Evolutionary conservation across 2,797 vertebrate genomes (phyloP).

Genomic region (Cryptoblepharus egeriae): DNA sequence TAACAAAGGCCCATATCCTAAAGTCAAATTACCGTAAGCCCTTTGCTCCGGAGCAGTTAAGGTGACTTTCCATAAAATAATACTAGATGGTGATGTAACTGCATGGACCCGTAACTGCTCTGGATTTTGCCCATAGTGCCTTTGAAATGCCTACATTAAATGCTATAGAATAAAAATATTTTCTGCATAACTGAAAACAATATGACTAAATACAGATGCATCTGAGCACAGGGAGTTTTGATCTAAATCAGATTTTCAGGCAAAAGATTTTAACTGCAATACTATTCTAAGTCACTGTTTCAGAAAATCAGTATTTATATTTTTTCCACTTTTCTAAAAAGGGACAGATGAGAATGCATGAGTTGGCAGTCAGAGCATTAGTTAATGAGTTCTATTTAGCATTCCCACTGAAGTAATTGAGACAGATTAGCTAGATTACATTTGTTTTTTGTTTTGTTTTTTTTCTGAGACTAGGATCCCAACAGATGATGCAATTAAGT

Average conservation of each 20-base stretch:
- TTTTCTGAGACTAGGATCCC: too few species aligned
- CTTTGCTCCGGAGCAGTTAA: too few species aligned
- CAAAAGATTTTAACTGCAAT: not conserved
- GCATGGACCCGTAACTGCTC: too few species aligned
- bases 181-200: too few species aligned
- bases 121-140: too few species aligned
- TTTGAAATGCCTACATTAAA: slow-evolving; percentile 3
- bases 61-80: too few species aligned
- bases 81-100: too few species aligned
- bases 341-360: not conserved
- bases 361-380: not conserved
- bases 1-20: too few species aligned
- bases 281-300: not conserved
- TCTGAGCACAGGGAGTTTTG: not conserved
- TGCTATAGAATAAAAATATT: not conserved
- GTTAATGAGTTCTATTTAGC: not conserved
- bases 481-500: too few species aligned
- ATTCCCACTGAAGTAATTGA: not conserved
- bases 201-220: not conserved
- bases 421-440: too few species aligned
- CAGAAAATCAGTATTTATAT: not conserved
- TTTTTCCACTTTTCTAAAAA: not conserved
- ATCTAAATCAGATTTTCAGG: not conserved
- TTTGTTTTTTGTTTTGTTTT: too few species aligned
- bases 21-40: not conserved